Evolutionary conservation across 2,797 vertebrate species (phyloP).

Genomic region (Carcharodon carcharias): DNA sequence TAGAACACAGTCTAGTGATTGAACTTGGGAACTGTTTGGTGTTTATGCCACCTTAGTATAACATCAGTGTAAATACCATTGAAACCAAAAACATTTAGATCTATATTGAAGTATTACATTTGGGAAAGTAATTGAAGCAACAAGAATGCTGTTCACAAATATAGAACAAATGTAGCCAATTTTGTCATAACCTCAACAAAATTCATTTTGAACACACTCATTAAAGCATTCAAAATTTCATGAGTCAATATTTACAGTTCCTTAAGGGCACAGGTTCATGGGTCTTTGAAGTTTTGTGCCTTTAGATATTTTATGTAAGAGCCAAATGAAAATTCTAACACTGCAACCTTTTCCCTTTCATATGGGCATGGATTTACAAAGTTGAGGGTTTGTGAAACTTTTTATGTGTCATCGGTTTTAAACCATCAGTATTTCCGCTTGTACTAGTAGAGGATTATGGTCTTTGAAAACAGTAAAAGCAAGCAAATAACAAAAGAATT

Average conservation of each 20-base stretch:
- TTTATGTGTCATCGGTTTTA: conserved; percentile 52
- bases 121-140: not conserved
- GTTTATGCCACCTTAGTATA: not conserved
- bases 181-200: conserved; percentile 37
- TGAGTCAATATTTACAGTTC: conserved; percentile 51
- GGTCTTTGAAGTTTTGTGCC: conserved; percentile 52
- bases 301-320: conserved; percentile 43
- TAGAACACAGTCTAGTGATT: not conserved
- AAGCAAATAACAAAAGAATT: conserved; percentile 60
- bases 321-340: conserved; percentile 49
- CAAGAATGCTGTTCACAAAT: not conserved
- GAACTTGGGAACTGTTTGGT: not conserved
- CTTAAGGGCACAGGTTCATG: conserved; percentile 51
- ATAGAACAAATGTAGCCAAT: not conserved
- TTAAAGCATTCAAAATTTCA: conserved; percentile 48
- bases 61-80: not conserved
- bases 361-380: conserved; percentile 47
- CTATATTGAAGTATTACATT: not conserved
- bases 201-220: conserved; percentile 43
- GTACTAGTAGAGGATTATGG: conserved; percentile 50
- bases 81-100: not conserved
- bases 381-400: conserved; percentile 50
- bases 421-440: conserved; percentile 56
- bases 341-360: conserved; percentile 48
- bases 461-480: conserved; percentile 56